Percentiles rank a stretch among this genome's conserved stretches.
Evolutionary conservation across 1,140 invertebrate species (phyloP).

Genomic region (Anoplophora glabripennis): DNA sequence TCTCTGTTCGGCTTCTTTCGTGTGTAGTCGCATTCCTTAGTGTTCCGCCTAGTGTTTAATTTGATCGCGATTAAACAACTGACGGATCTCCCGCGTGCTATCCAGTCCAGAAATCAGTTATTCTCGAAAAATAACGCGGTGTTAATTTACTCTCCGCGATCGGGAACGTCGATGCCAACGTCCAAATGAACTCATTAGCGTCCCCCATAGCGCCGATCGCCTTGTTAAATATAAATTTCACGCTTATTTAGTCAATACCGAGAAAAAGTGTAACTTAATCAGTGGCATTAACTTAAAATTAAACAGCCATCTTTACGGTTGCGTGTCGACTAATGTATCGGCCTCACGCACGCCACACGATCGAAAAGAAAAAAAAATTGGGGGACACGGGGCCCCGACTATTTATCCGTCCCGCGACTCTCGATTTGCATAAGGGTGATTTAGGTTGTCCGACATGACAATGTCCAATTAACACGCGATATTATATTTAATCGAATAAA

Average conservation of each 20-base stretch:
- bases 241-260: conserved; percentile 21
- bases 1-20: too few relatives aligned
- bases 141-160: too few relatives aligned
- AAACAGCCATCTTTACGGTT: conserved; percentile 23
- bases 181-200: background rate
- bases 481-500: background rate
- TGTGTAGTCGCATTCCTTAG: too few relatives aligned
- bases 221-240: conserved; percentile 2
- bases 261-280: conserved; percentile 32
- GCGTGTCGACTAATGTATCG: conserved; percentile 26
- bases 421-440: conserved; percentile 19
- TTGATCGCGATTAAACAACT: too few relatives aligned
- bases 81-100: too few relatives aligned
- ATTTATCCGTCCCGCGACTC: conserved; percentile 7
- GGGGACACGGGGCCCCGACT: conserved; percentile 5
- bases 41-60: too few relatives aligned
- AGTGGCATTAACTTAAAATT: conserved; percentile 31
- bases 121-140: too few relatives aligned
- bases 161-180: too few relatives aligned
- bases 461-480: conserved; percentile 19
- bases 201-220: background rate
- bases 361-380: conserved; percentile 12
- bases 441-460: conserved; percentile 16
- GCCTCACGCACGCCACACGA: conserved; percentile 19
- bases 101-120: too few relatives aligned